Evolutionary conservation across 2,113 vertebrate genomes (phyloP), one percentile per base, ranked within the genome.

Genomic region (Triplophysa rosa): DNA sequence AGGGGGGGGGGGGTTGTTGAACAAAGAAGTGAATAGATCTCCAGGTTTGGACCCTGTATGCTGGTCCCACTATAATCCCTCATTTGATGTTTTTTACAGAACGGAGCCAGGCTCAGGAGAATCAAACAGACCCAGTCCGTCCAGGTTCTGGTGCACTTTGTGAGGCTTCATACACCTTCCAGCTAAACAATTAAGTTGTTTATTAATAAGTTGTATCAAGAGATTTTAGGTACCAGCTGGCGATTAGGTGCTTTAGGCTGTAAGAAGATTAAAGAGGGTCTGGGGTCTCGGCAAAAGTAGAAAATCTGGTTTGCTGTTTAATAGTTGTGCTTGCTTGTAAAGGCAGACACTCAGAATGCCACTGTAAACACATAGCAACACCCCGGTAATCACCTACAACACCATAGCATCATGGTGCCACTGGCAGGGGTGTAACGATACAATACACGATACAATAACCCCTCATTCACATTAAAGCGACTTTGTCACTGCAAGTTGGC

Each of bases 191-290:
- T 14, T 49, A 2, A 49, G 47, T 7, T 37, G 33, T 37, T 37
- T 37, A 37, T 37, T 21, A 59, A 75, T 42, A 80, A 37, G 17
- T 63, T 12, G 70, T 73, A 58, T 74, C 17, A 67, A 49, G 7
- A 62, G 37, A 75, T 67, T 52, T 49, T 29, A 59, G 37, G 23
- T 37, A 61, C 67, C 77, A 78, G 82, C 73, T 80, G 68, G 72
- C 52, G 73, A 74, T 77, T 74, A 80, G 68, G 68, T 78, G 42
- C 66, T 42, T 82, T 65, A 74, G 17, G 23, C 56, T 2, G 17
- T 76, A 76, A 76, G 71, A n/a, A 71, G 82, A 63, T 84, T 84
- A 80, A 47, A 67, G 4, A 1, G 40, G 72, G 61, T 23, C 17
- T 11, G 59, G 72, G 63, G 56, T 74, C 24, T 59, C 49, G 64